phyloP scores from a whole-genome alignment of 2,113 vertebrate species.

The Ovis canadensis region DNA sequence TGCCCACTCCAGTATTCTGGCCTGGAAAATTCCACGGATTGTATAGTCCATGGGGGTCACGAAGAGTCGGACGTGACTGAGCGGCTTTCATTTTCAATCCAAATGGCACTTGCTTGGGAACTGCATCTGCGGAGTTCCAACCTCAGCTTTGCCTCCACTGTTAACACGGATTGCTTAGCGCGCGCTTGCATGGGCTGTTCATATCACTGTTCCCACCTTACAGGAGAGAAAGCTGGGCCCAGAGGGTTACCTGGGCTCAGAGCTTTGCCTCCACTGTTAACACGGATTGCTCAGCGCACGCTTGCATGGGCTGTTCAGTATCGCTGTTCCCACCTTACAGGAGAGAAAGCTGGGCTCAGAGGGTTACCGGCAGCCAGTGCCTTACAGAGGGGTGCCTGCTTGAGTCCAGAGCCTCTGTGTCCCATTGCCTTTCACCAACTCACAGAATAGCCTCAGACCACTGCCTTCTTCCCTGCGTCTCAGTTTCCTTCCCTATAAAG shows the following conservation, averaged over 20 bases:
- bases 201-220: not conserved
- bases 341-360: not conserved
- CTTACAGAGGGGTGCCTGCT: not conserved
- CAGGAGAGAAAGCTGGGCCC: not conserved
- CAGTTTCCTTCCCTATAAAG: not conserved
- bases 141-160: not conserved
- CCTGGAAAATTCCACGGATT: not conserved
- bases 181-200: not conserved
- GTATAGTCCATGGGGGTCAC: not conserved
- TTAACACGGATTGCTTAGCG: not conserved
- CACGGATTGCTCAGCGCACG: no score
- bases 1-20: not conserved
- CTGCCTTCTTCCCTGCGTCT: not conserved
- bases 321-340: not conserved
- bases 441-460: not conserved
- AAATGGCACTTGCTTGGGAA: not conserved
- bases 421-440: not conserved
- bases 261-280: not conserved
- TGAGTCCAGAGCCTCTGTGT: not conserved
- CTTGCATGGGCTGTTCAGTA: not conserved
- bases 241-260: not conserved
- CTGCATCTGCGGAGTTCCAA: not conserved
- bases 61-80: not conserved
- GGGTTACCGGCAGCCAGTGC: not conserved
- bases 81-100: not conserved